Base-by-base conservation (phyloP, 2,888 invertebrate species). In the Dasysyrphus tricinctus region DNA sequence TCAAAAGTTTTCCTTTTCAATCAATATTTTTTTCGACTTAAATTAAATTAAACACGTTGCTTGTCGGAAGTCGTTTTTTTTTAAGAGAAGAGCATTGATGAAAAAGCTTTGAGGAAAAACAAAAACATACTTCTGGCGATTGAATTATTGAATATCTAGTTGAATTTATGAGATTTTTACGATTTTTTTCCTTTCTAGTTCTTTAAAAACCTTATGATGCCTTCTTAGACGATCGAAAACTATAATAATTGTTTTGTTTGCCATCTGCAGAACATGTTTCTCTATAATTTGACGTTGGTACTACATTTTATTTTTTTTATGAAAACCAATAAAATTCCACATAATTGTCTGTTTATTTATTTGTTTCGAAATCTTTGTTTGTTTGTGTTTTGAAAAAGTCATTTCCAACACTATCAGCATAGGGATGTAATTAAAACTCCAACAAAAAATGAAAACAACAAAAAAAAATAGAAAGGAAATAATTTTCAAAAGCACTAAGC, bases 331-430 rank as follows among this genome's bases (percentile, higher is more conserved):
- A 69, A 69, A 69, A 69, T 11, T 69, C 39, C 11, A 49, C 49
- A 67, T 49, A 67, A 67, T 54, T 69, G 54, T 69, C n/a, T 69
- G 69, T 69, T 69, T 69, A 69, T 69, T 69, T 69, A 69, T 54
- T 51, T 69, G 16, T 47, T 32, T 65, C 34, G 5, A 47, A 65
- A 51, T 54, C 12, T 42, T 69, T 69, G 69, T 69, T 69, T 69
- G 29, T 24, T 61, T 54, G 51, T 39, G 39, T 54, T 69, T 51
- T 51, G 29, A 51, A 29, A 49, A 69, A 69, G 51, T 69, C 51
- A 69, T 29, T 69, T 69, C n/a, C 8, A 39, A 54, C 39, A 54
- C 29, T 19, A 67, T 65, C 19, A 67, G 7, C 47, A 9, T 34
- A 19, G 5, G 16, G 34, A 34, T 34, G 49, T 34, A 67, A 67